Evolutionary conservation across 2,797 vertebrate genomes (phyloP).

Genomic region (Chromobotia macracanthus): DNA sequence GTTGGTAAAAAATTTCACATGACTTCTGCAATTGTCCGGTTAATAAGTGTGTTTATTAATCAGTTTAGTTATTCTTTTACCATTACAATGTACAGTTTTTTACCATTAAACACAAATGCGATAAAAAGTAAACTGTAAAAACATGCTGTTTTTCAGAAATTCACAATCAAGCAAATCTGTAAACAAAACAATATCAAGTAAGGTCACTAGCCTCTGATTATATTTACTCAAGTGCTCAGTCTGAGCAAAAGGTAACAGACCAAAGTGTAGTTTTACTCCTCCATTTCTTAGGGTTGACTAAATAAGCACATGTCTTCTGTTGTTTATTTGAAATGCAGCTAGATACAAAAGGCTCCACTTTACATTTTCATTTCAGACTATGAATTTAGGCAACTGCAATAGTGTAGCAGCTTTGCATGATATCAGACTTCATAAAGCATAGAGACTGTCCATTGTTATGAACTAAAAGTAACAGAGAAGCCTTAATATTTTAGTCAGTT

Average conservation of each 20-base stretch:
- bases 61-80: not conserved
- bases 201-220: slow-evolving; percentile 27
- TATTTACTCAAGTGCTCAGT: slow-evolving; percentile 42
- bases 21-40: slow-evolving; percentile 8
- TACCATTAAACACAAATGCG: not conserved
- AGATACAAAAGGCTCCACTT: not conserved
- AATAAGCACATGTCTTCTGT: not conserved
- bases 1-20: slow-evolving; percentile 3
- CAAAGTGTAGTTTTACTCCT: slow-evolving; percentile 26
- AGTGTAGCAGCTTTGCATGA: too few relatives aligned
- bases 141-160: slow-evolving; percentile 21
- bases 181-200: slow-evolving; percentile 18
- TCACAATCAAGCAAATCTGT: slow-evolving; percentile 25
- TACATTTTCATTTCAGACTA: not conserved
- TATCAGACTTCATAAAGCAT: too few relatives aligned
- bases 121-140: not conserved
- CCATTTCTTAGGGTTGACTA: not conserved
- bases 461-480: slow-evolving; percentile 9
- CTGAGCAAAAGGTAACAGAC: slow-evolving; percentile 41
- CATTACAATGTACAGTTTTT: not conserved
- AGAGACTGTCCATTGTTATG: not conserved
- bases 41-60: slow-evolving; percentile 12
- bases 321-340: slow-evolving; percentile 3
- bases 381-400: not conserved
- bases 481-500: not conserved